phyloP scores from a whole-genome alignment of 1,140 invertebrate species.

The Zaprionus gabonicus region DNA sequence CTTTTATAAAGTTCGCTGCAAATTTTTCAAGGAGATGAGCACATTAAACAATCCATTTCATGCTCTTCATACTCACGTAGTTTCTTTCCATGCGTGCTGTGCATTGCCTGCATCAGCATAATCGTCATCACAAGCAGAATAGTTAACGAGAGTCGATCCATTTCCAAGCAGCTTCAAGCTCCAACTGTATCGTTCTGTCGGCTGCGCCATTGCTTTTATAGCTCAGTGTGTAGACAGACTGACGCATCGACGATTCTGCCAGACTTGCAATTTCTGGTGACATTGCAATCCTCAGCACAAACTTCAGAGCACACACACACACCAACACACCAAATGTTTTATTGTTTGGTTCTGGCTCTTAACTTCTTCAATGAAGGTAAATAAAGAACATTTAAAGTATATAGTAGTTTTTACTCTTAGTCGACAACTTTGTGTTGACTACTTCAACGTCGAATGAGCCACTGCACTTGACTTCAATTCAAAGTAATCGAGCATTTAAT shows the following conservation, averaged over 20 bases:
- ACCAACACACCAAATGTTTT: conserved; percentile 19
- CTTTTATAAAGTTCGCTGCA: conserved; percentile 88
- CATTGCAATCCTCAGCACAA: conserved; percentile 74
- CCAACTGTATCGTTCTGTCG: conserved; percentile 38
- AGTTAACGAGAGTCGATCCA: conserved; percentile 31
- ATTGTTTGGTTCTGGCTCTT: background rate
- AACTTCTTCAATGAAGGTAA: conserved; percentile 5
- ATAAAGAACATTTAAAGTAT: background rate
- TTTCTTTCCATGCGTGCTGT: background rate
- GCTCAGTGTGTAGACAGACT: conserved; percentile 24
- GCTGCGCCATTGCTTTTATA: conserved; percentile 62
- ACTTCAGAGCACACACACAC: conserved; percentile 29
- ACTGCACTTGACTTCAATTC: background rate
- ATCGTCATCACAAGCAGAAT: conserved; percentile 38
- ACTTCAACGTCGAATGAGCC: background rate
- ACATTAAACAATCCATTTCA: background rate
- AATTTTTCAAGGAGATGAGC: conserved; percentile 32
- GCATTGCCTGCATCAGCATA: conserved; percentile 4
- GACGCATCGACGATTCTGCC: conserved; percentile 58
- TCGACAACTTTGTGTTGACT: conserved; percentile 1
- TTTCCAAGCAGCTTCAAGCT: conserved; percentile 23
- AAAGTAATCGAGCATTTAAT: background rate
- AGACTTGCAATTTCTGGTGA: conserved; percentile 65
- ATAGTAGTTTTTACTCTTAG: background rate
- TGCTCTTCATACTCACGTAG: conserved; percentile 58